A percentile compares a stretch with the other conserved stretches of the same genome.
These are phyloP conservation scores for Aphrophora alni DNA, from an alignment of 2,888 invertebrate species.

Conservation along the genomic window DNA sequence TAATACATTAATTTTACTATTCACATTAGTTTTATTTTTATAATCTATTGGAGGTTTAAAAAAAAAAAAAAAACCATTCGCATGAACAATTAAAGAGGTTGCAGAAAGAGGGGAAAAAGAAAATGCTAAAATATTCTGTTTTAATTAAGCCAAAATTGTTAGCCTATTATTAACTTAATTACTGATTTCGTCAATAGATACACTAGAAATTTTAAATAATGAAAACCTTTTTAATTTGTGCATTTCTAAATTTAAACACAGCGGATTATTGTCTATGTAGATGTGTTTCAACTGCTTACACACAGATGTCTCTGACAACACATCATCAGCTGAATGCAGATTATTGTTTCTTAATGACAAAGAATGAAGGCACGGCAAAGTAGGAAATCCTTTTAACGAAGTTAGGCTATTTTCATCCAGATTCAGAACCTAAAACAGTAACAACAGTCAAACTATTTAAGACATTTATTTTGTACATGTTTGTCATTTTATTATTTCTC, in stretches of 20 bases:
- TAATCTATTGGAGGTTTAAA: too few relatives aligned
- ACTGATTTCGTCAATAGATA: too few relatives aligned
- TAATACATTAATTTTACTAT: too few relatives aligned
- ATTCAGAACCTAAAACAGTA: constrained; percentile 37
- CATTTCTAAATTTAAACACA: background rate
- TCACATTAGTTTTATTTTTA: too few relatives aligned
- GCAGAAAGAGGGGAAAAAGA: too few relatives aligned
- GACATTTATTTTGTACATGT: background rate
- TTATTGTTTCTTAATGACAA: constrained; percentile 54
- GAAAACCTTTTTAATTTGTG: background rate
- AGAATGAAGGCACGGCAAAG: constrained; percentile 58
- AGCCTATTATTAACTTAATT: too few relatives aligned
- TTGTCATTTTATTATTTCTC: too few relatives aligned
- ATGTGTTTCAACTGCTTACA: constrained; percentile 4
- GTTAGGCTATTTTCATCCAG: constrained; percentile 42
- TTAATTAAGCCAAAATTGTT: too few relatives aligned
- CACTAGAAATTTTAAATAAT: background rate
- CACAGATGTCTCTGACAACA: constrained; percentile 6
- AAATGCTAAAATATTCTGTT: too few relatives aligned
- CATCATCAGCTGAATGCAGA: constrained; percentile 24
- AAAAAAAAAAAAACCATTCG: too few relatives aligned
- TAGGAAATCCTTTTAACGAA: constrained; percentile 60
- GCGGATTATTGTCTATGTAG: constrained; percentile 23
- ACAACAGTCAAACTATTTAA: constrained; percentile 37
- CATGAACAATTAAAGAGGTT: too few relatives aligned